Conservation (phyloP, 2,888 invertebrate genomes). For the Harpalus rufipes region DNA sequence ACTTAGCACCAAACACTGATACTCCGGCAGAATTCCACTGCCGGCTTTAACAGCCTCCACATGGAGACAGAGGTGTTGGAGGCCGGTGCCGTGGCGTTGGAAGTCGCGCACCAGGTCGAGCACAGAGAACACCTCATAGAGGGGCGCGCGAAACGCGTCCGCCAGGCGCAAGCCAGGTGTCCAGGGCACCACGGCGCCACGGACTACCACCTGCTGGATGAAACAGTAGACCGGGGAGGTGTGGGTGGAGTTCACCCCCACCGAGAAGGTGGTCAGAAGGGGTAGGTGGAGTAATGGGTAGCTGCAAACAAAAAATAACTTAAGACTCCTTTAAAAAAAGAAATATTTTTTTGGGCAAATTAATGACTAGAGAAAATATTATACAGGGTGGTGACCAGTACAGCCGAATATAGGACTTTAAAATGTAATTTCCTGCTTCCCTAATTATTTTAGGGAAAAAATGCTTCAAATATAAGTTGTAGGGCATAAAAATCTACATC, state of each 20-base stretch:
- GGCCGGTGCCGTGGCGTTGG: conserved; percentile 84
- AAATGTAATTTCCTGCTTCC: no score
- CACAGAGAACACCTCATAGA: conserved; percentile 93
- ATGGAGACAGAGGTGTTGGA: conserved; percentile 91
- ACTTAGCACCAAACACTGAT: conserved; percentile 93
- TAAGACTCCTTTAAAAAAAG: no score
- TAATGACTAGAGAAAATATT: no score
- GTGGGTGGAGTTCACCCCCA: conserved; percentile 51
- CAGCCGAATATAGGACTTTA: no score
- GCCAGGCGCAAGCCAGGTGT: conserved; percentile 87
- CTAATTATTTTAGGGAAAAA: no score
- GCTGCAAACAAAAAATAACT: conserved; percentile 80
- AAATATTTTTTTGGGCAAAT: no score
- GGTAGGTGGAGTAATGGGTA: conserved; percentile 92
- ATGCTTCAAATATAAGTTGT: no score
- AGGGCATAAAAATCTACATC: no score
- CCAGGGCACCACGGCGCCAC: conserved; percentile 92
- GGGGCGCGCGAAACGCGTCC: conserved; percentile 94
- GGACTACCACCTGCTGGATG: conserved; percentile 87
- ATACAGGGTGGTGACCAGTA: no score
- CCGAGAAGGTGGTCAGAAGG: conserved; percentile 86
- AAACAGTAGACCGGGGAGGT: conserved; percentile 82
- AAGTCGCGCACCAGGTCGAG: conserved; percentile 92
- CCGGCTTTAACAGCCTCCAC: conserved; percentile 85
- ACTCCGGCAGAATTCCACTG: conserved; percentile 87